Percentiles rank a stretch among this genome's conserved stretches.
Conservation (phyloP, 2,797 vertebrate genomes). For the Telmatherina bonti region DNA sequence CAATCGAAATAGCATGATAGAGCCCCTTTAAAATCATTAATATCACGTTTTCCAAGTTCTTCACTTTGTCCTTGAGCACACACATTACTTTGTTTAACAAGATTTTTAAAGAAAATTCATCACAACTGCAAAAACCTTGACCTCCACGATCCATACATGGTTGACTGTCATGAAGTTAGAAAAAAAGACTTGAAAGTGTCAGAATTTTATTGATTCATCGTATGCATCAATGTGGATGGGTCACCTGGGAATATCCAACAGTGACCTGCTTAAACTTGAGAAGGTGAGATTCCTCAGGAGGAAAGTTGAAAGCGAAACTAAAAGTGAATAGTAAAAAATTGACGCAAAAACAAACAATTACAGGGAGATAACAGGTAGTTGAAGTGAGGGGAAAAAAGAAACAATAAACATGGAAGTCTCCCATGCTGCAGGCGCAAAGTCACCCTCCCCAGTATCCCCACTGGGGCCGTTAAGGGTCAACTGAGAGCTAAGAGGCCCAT, state of each 20-base stretch:
- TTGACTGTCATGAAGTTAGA: constrained; percentile 29
- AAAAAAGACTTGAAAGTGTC: constrained; percentile 10
- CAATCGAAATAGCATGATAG: too few relatives aligned
- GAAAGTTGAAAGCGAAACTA: constrained; percentile 59
- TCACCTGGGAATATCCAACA: constrained; percentile 26
- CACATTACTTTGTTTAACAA: constrained; percentile 24
- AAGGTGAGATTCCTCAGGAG: constrained; percentile 63
- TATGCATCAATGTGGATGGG: constrained; percentile 21
- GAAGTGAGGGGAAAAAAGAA: constrained; percentile 38
- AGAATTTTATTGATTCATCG: constrained; percentile 57
- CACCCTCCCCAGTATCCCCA: constrained; percentile 57
- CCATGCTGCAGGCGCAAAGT: constrained; percentile 70
- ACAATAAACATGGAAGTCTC: constrained; percentile 70
- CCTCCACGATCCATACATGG: constrained; percentile 30
- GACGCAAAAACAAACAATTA: constrained; percentile 52
- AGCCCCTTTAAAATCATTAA: neutral
- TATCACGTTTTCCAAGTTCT: neutral
- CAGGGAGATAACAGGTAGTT: constrained; percentile 57
- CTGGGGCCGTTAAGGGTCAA: constrained; percentile 66
- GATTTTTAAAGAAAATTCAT: constrained; percentile 31
- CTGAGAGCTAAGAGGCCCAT: constrained; percentile 55
- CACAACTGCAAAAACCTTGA: constrained; percentile 30
- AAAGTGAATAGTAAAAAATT: constrained; percentile 31
- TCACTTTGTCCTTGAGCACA: constrained; percentile 19
- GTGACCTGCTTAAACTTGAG: constrained; percentile 29